Conservation (phyloP, 2,888 invertebrate genomes). For the Acrobasis repandana region DNA sequence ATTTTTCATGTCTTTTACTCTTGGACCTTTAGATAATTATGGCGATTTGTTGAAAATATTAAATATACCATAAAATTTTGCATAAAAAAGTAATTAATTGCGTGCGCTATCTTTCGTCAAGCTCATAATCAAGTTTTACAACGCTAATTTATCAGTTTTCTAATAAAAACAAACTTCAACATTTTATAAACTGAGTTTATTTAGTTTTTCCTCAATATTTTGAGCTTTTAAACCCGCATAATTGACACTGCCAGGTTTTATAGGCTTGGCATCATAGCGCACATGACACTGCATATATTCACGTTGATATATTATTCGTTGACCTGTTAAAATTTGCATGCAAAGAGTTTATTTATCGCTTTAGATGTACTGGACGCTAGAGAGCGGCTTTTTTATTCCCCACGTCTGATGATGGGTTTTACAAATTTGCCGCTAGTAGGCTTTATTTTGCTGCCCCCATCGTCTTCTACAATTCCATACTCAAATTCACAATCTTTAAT, state of each 20-base stretch:
- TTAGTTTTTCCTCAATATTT: background rate
- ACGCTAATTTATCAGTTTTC: background rate
- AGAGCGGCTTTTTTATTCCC: background rate
- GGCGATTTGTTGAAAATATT: no score
- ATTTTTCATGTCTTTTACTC: no score
- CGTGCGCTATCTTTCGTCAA: no score
- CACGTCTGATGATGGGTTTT: no score
- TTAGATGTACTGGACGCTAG: background rate
- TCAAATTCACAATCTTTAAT: no score
- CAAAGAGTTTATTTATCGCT: slow-evolving; percentile 4
- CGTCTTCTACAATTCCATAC: no score
- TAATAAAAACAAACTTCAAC: background rate
- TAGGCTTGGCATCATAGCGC: slow-evolving; percentile 4
- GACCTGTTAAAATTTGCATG: slow-evolving; percentile 1
- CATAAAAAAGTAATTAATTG: no score
- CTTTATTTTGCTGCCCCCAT: no score
- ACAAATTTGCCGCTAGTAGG: no score
- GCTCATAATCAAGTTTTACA: no score
- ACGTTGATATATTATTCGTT: background rate
- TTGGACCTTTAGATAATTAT: no score
- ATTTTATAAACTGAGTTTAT: background rate
- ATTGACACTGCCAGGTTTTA: slow-evolving; percentile 5
- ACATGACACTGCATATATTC: background rate
- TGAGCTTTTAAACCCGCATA: slow-evolving; percentile 2
- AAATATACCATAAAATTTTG: no score